Percentiles rank a stretch among this genome's conserved stretches.
Evolutionary conservation across 2,113 vertebrate genomes (phyloP).

Genomic region (Willisornis vidua): DNA sequence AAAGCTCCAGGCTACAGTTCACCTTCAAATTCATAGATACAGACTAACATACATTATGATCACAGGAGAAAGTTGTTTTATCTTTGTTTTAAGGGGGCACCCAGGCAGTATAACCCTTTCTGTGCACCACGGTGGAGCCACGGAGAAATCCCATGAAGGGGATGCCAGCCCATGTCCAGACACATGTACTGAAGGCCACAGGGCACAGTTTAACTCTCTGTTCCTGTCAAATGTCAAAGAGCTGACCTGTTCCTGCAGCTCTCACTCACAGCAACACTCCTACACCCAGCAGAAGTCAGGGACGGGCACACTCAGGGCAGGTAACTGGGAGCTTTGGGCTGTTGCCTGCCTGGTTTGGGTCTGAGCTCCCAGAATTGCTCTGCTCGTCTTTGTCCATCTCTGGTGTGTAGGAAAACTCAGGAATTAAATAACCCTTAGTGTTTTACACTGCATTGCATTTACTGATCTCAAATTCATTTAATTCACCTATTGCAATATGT

Average conservation of each 20-base stretch:
- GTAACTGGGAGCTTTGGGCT: neutral
- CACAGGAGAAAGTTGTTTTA: neutral
- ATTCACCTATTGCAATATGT: neutral
- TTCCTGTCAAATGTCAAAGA: neutral
- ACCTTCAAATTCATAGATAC: slow-evolving; percentile 37
- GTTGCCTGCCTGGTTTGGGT: neutral
- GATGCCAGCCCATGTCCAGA: neutral
- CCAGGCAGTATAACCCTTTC: neutral
- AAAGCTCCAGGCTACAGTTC: slow-evolving; percentile 31
- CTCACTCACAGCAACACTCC: neutral
- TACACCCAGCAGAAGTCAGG: neutral
- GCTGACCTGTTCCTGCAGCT: neutral
- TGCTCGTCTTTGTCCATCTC: neutral
- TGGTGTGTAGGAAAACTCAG: neutral
- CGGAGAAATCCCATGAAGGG: neutral
- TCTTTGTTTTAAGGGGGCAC: neutral
- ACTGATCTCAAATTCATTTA: neutral
- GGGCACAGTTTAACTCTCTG: neutral
- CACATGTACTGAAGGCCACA: neutral
- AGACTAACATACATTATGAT: neutral
- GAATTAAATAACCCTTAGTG: neutral
- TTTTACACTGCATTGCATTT: neutral
- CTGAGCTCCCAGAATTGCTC: neutral
- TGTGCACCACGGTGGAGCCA: neutral
- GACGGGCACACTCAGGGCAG: neutral